Conservation (phyloP, 2,797 vertebrate species). For the Psittacula derbiana region DNA sequence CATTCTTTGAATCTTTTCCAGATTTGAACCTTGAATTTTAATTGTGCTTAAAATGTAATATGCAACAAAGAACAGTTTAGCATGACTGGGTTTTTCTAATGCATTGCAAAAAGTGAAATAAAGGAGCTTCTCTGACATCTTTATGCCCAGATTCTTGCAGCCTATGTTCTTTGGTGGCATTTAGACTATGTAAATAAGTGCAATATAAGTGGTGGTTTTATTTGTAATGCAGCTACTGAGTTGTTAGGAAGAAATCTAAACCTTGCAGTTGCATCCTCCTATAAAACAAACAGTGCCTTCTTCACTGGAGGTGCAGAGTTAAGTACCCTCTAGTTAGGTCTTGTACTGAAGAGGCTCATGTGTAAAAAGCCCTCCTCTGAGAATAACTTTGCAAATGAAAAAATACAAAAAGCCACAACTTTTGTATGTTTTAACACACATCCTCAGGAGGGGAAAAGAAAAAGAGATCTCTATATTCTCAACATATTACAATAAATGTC, state of each 20-base stretch:
- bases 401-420: neutral
- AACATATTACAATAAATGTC: neutral
- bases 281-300: neutral
- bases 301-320: neutral
- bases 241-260: neutral
- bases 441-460: neutral
- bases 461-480: neutral
- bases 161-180: neutral
- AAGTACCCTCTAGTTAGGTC: neutral
- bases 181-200: neutral
- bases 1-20: neutral
- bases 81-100: neutral
- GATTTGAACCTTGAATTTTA: neutral
- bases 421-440: neutral
- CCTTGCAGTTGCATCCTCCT: neutral
- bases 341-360: neutral
- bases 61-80: neutral
- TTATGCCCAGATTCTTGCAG: neutral
- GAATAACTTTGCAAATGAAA: neutral
- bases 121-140: neutral
- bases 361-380: neutral
- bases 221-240: neutral
- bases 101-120: neutral
- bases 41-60: neutral
- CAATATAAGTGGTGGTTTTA: neutral